phyloP scores from a whole-genome alignment of 35 echinoderm and acorn worm genomes.

The Diadema setosum region DNA sequence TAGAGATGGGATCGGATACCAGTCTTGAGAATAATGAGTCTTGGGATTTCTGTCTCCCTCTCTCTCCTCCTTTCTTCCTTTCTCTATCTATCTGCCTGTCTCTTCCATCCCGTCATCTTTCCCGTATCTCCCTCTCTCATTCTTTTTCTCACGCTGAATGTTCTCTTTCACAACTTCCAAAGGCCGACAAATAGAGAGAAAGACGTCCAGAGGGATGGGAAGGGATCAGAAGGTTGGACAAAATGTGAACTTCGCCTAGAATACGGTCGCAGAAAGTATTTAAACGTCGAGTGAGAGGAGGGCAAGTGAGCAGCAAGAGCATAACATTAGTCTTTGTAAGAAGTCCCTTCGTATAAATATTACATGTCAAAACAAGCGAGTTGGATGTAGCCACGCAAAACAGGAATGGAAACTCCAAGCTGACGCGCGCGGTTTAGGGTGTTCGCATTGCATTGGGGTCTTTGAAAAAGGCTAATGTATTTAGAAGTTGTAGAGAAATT shows the following conservation, averaged over 20 bases:
- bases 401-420: no score
- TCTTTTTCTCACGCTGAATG: background rate
- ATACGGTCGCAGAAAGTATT: background rate
- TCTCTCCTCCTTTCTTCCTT: background rate
- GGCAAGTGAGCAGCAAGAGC: background rate
- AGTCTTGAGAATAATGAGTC: no score
- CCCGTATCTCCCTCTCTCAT: background rate
- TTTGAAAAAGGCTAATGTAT: no score
- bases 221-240: no score
- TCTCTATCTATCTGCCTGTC: background rate
- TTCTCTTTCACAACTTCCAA: background rate
- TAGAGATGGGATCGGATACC: background rate
- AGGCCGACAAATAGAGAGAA: background rate
- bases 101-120: background rate
- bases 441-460: no score
- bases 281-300: background rate
- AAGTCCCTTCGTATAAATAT: background rate
- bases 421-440: no score
- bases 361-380: no score
- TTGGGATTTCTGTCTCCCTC: background rate
- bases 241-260: background rate
- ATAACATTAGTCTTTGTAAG: background rate
- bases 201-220: background rate
- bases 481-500: no score
- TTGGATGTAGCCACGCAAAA: no score